These are phyloP conservation scores for Caenorhabditis tropicalis DNA, from an alignment of 1,140 invertebrate species.

Conservation along the genomic window DNA sequence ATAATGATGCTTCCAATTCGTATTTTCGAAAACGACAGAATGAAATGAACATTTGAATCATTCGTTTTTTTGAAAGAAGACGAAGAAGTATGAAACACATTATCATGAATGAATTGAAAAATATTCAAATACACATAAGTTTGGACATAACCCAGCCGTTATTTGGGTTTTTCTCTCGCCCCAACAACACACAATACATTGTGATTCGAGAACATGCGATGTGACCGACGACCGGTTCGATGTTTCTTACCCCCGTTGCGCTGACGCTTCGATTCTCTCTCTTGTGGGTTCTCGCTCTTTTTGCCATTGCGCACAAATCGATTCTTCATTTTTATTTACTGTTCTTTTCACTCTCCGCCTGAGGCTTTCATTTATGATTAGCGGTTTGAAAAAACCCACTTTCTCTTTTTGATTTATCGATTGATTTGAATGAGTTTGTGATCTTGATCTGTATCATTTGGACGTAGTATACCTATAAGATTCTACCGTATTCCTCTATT, in stretches of 20 bases:
- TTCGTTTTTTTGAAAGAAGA: background rate
- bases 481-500: background rate
- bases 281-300: background rate
- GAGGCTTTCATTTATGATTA: constrained; percentile 16
- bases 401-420: background rate
- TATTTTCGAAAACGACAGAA: too few species aligned
- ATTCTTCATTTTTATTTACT: constrained; percentile 40
- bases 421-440: background rate
- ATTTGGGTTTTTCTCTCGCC: background rate
- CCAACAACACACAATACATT: background rate
- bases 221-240: constrained; percentile 43
- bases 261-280: constrained; percentile 6
- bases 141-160: background rate
- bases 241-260: background rate
- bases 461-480: background rate
- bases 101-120: background rate
- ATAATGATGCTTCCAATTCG: too few species aligned
- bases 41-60: too few species aligned
- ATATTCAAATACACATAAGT: background rate
- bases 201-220: constrained; percentile 40
- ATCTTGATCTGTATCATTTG: background rate
- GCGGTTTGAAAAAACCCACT: background rate
- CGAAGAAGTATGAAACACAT: background rate
- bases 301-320: constrained; percentile 39
- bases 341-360: constrained; percentile 37